These are phyloP conservation scores for Poicephalus gulielmi DNA, from an alignment of 2,113 vertebrate genomes.

Conservation along the genomic window DNA sequence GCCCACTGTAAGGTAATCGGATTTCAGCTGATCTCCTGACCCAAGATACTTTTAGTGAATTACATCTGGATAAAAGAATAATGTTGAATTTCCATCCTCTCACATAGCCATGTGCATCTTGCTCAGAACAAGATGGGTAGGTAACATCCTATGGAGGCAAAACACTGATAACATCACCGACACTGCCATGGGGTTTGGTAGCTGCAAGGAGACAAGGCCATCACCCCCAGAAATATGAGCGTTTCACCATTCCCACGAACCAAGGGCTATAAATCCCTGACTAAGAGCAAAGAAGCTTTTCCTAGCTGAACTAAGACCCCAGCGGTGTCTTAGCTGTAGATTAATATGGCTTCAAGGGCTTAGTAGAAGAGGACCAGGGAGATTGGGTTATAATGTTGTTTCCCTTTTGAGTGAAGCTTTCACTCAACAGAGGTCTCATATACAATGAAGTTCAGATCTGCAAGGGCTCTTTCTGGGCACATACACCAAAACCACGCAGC, in stretches of 20 bases:
- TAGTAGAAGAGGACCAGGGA: neutral
- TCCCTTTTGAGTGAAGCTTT: neutral
- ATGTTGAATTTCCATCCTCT: neutral
- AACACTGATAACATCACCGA: rapidly evolving
- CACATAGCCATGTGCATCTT: neutral
- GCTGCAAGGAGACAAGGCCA: neutral
- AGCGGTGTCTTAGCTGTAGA: neutral
- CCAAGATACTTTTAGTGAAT: neutral
- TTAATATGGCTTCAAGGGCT: neutral
- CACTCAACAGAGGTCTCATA: neutral
- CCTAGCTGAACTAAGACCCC: neutral
- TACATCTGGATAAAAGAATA: neutral
- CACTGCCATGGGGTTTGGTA: neutral
- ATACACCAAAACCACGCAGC: neutral
- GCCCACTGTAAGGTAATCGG: neutral
- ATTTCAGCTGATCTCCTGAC: neutral
- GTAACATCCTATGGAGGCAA: rapidly evolving
- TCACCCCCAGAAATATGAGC: neutral
- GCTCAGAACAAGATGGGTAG: neutral
- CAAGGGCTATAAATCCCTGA: neutral
- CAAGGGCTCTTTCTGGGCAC: neutral
- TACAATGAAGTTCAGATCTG: neutral
- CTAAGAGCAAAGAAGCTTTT: neutral
- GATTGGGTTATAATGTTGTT: neutral
- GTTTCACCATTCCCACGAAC: neutral